A percentile compares a stretch with the other conserved stretches of the same genome.
phyloP scores from a whole-genome alignment of 1,140 invertebrate genomes.

The Achroia grisella region DNA sequence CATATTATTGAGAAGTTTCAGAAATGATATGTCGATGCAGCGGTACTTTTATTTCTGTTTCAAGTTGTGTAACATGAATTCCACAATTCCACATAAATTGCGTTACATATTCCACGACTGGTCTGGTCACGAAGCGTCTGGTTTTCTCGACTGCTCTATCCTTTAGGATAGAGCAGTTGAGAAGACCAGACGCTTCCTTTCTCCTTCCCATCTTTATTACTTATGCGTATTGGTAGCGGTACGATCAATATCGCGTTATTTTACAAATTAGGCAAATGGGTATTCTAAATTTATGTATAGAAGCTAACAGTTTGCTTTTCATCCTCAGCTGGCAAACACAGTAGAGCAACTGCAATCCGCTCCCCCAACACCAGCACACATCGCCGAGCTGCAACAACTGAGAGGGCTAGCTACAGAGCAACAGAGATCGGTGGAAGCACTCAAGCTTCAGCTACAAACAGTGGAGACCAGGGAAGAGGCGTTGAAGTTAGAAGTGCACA shows the following conservation, averaged over 20 bases:
- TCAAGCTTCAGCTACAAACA: slow-evolving; percentile 44
- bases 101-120: too few relatives aligned
- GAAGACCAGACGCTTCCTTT: too few relatives aligned
- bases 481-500: slow-evolving; percentile 49
- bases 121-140: too few relatives aligned
- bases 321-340: slow-evolving; percentile 37
- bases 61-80: too few relatives aligned
- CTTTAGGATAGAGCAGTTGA: too few relatives aligned
- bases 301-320: not conserved
- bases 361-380: slow-evolving; percentile 37
- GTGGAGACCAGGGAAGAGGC: slow-evolving; percentile 54
- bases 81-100: too few relatives aligned
- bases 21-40: not conserved
- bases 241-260: too few relatives aligned
- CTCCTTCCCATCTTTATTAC: too few relatives aligned
- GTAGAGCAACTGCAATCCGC: slow-evolving; percentile 41
- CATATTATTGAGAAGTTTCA: not conserved
- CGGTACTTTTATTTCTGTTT: not conserved
- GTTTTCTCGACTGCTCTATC: too few relatives aligned
- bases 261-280: too few relatives aligned
- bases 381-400: slow-evolving; percentile 52
- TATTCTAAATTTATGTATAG: too few relatives aligned
- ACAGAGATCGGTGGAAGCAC: slow-evolving; percentile 48
- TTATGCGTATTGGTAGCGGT: too few relatives aligned
- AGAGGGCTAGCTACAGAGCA: slow-evolving; percentile 48